Evolutionary conservation across 1,140 invertebrate species (phyloP).

Genomic region (Dryas iulia): DNA sequence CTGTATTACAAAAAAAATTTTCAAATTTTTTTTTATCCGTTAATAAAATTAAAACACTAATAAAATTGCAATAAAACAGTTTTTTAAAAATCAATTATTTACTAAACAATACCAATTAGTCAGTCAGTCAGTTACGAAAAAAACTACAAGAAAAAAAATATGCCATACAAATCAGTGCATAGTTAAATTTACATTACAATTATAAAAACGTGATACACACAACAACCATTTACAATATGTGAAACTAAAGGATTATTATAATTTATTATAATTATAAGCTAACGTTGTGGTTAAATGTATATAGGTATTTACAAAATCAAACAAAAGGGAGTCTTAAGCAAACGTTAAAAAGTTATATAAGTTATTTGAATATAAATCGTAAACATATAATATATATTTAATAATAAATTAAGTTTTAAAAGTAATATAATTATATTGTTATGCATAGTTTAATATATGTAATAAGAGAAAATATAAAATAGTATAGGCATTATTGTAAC

Average conservation of each 20-base stretch:
- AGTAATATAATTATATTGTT: background rate
- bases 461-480: background rate
- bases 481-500: background rate
- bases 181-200: background rate
- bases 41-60: too few species aligned
- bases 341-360: too few species aligned
- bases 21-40: too few species aligned
- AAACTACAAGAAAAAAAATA: background rate
- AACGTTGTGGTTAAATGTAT: background rate
- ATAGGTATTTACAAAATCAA: background rate
- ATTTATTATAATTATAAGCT: background rate
- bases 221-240: background rate
- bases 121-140: too few species aligned
- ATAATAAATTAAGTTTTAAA: too few species aligned
- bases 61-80: too few species aligned
- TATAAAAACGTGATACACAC: constrained; percentile 2
- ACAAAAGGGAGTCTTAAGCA: too few species aligned
- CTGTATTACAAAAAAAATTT: too few species aligned
- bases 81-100: too few species aligned
- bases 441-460: background rate
- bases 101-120: too few species aligned
- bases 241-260: background rate
- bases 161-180: background rate
- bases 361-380: too few species aligned
- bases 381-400: too few species aligned